Percentiles rank a stretch among this genome's conserved stretches.
These are phyloP conservation scores for Silurus aristotelis DNA, from an alignment of 2,797 vertebrate genomes.

Conservation along the genomic window DNA sequence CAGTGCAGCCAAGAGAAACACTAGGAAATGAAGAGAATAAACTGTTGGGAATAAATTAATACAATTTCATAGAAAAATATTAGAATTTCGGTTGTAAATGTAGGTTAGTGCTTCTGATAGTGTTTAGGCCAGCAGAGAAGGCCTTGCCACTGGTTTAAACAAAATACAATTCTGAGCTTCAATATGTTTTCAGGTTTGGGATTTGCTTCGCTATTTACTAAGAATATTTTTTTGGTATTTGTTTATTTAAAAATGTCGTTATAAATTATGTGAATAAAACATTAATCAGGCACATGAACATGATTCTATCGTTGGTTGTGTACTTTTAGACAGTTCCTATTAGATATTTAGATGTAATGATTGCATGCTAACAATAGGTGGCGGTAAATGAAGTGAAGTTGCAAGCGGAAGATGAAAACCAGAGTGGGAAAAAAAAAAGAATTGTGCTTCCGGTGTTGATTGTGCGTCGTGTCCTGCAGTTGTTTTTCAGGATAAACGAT, in stretches of 20 bases:
- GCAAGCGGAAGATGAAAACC: background rate
- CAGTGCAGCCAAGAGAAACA: too few species aligned
- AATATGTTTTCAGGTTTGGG: background rate
- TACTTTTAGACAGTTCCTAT: background rate
- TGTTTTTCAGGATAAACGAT: slow-evolving; percentile 58
- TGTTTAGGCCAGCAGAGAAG: too few species aligned
- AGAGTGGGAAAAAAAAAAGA: slow-evolving; percentile 19
- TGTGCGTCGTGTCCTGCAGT: slow-evolving; percentile 11
- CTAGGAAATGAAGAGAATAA: too few species aligned
- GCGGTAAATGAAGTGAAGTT: background rate
- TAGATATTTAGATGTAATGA: background rate
- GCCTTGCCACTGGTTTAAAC: too few species aligned
- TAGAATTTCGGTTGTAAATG: too few species aligned
- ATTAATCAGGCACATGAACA: background rate
- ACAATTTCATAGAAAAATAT: too few species aligned
- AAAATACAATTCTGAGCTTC: background rate
- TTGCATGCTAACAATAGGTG: background rate
- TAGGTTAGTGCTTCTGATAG: too few species aligned
- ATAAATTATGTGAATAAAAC: background rate
- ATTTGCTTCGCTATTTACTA: background rate
- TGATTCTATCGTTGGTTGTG: background rate
- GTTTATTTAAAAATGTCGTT: background rate
- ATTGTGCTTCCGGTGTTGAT: slow-evolving; percentile 13
- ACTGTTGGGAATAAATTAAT: too few species aligned
- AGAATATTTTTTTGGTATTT: background rate